These are phyloP conservation scores for Syritta pipiens DNA, from an alignment of 2,888 invertebrate species.

Conservation along the genomic window DNA sequence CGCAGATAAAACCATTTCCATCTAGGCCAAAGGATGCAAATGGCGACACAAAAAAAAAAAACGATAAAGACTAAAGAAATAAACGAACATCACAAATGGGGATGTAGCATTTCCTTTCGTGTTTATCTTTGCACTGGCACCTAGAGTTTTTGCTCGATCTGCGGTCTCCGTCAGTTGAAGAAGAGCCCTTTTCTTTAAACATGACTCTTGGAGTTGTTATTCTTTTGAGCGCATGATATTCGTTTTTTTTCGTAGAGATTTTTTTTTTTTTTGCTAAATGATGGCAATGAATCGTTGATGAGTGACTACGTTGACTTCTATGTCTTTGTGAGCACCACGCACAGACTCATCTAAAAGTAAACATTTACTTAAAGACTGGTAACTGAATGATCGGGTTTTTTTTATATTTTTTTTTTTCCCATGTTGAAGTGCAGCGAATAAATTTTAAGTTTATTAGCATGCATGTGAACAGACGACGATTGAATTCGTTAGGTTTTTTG, in stretches of 20 bases:
- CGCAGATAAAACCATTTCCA: slow-evolving; percentile 50
- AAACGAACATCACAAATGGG: neutral
- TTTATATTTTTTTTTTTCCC: too few relatives aligned
- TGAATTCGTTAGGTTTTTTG: too few relatives aligned
- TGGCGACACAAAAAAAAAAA: slow-evolving; percentile 51
- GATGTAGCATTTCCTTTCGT: slow-evolving; percentile 21
- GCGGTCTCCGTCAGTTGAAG: neutral
- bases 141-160: slow-evolving; percentile 15
- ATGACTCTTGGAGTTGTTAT: slow-evolving; percentile 58
- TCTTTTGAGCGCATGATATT: slow-evolving; percentile 54
- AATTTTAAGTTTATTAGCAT: too few relatives aligned
- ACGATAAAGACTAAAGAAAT: slow-evolving; percentile 5
- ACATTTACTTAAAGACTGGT: slow-evolving; percentile 23
- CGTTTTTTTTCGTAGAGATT: slow-evolving; percentile 49
- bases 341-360: slow-evolving; percentile 19
- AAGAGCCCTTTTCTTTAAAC: slow-evolving; percentile 20
- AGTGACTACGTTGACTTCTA: slow-evolving; percentile 15
- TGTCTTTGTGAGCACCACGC: slow-evolving; percentile 13
- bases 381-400: too few relatives aligned
- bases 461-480: too few relatives aligned
- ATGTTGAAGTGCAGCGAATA: too few relatives aligned
- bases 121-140: slow-evolving; percentile 52
- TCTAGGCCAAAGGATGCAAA: slow-evolving; percentile 64
- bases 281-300: slow-evolving; percentile 69
- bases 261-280: slow-evolving; percentile 63